Percentiles rank a stretch among this genome's conserved stretches.
phyloP scores from a whole-genome alignment of 2,888 invertebrate species.

The Anaspis maculata region DNA sequence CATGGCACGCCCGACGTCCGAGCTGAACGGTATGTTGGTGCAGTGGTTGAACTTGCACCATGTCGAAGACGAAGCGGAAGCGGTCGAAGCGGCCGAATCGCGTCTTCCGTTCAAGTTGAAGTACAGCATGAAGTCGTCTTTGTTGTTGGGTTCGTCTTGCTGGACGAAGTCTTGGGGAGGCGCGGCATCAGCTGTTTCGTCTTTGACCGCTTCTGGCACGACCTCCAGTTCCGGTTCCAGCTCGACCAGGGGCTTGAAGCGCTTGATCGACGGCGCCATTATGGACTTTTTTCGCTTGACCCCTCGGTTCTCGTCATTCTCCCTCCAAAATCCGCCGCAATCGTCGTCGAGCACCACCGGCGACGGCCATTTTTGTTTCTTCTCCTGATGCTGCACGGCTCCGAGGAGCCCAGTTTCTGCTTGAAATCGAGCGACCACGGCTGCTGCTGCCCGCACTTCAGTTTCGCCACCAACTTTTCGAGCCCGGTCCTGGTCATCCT shows the following conservation, averaged over 20 bases:
- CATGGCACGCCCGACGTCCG: constrained; percentile 28
- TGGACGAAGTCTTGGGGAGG: too few species aligned
- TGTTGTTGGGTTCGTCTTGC: constrained; percentile 2
- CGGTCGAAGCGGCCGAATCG: background rate
- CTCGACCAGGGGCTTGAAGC: too few species aligned
- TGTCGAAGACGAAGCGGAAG: background rate
- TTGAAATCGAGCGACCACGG: background rate
- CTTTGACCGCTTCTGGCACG: too few species aligned
- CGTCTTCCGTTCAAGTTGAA: constrained; percentile 14
- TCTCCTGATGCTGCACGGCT: too few species aligned
- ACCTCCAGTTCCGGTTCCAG: too few species aligned
- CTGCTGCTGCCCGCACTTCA: background rate
- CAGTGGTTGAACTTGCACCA: constrained; percentile 15
- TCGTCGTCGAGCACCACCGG: too few species aligned
- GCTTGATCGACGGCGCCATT: background rate
- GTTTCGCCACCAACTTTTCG: background rate
- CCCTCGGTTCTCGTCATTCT: background rate
- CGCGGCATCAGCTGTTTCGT: too few species aligned
- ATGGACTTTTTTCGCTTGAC: background rate
- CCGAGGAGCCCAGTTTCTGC: background rate
- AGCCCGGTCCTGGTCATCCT: background rate
- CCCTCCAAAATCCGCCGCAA: too few species aligned
- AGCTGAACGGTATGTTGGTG: constrained; percentile 30
- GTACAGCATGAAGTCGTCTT: constrained; percentile 22
- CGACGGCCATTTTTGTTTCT: too few species aligned